phyloP scores from a whole-genome alignment of 1,140 invertebrate species.

The Eupeodes corollae region DNA sequence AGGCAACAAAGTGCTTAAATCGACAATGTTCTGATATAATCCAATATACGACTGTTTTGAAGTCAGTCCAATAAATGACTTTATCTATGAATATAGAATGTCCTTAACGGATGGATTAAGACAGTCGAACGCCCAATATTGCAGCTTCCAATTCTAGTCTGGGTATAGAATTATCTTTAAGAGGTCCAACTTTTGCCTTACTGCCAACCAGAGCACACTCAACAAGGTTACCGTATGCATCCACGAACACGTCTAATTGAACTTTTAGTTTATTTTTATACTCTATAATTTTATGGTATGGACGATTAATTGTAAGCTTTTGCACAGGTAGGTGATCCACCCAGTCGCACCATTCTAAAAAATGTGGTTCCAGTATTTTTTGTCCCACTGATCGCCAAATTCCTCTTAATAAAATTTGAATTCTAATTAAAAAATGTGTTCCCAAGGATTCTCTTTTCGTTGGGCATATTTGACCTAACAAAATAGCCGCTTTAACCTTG shows the following conservation, averaged over 20 bases:
- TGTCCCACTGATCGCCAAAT: slow-evolving; percentile 21
- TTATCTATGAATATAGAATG: neutral
- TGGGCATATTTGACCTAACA: slow-evolving; percentile 7
- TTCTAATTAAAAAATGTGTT: slow-evolving; percentile 23
- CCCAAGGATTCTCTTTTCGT: slow-evolving; percentile 18
- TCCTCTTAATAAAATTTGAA: slow-evolving; percentile 33
- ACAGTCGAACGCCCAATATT: slow-evolving; percentile 1
- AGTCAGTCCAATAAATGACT: slow-evolving; percentile 12
- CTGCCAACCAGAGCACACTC: neutral
- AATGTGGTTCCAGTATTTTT: too few species aligned
- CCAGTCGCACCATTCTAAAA: too few species aligned
- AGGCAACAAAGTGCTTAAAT: slow-evolving; percentile 10
- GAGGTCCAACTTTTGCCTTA: slow-evolving; percentile 1
- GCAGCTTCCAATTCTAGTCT: slow-evolving; percentile 4
- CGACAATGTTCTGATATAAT: slow-evolving; percentile 12
- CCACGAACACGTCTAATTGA: too few species aligned
- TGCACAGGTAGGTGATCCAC: too few species aligned
- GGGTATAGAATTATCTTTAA: neutral
- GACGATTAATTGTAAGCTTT: too few species aligned
- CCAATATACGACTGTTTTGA: slow-evolving; percentile 16
- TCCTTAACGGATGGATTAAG: neutral
- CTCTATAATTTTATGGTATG: too few species aligned
- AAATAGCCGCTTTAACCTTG: neutral
- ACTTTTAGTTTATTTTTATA: too few species aligned
- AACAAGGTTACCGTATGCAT: neutral